A percentile compares a stretch with the other conserved stretches of the same genome.
These are phyloP conservation scores for Ctenicera cuprea DNA, from an alignment of 2,888 invertebrate genomes.

Conservation along the genomic window DNA sequence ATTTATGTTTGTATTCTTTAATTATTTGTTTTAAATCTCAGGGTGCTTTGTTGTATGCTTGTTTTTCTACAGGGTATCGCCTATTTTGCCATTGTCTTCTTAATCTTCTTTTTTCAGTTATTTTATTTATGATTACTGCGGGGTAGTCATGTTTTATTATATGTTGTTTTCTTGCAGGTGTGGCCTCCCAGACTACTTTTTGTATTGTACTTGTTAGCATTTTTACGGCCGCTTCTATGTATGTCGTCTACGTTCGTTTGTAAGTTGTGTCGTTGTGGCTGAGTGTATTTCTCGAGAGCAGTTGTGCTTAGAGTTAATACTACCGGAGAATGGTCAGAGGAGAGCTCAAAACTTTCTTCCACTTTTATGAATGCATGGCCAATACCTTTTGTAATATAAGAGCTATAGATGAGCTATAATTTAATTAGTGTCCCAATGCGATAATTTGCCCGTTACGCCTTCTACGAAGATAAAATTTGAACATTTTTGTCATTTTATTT, in stretches of 20 bases:
- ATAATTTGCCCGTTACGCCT: no score
- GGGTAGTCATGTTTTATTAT: constrained; percentile 2
- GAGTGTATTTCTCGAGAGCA: not conserved
- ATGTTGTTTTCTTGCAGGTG: not conserved
- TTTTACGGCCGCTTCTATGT: not conserved
- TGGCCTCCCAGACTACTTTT: not conserved
- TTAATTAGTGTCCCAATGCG: no score
- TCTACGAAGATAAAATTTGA: no score
- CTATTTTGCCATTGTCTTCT: constrained; percentile 1
- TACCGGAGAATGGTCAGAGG: not conserved
- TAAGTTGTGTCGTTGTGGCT: not conserved
- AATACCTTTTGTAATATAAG: not conserved
- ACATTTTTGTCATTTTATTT: no score
- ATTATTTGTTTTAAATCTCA: constrained; percentile 3
- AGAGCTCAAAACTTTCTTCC: not conserved
- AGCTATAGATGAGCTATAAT: no score
- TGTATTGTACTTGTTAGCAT: not conserved
- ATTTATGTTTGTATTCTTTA: constrained; percentile 4
- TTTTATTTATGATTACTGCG: not conserved
- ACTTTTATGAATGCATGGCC: not conserved
- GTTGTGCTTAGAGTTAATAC: not conserved
- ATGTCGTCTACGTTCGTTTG: not conserved
- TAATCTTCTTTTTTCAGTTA: not conserved
- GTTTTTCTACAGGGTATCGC: not conserved
- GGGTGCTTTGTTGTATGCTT: not conserved